These are phyloP conservation scores for Allobates femoralis DNA, from an alignment of 2,797 vertebrate genomes.

Conservation along the genomic window DNA sequence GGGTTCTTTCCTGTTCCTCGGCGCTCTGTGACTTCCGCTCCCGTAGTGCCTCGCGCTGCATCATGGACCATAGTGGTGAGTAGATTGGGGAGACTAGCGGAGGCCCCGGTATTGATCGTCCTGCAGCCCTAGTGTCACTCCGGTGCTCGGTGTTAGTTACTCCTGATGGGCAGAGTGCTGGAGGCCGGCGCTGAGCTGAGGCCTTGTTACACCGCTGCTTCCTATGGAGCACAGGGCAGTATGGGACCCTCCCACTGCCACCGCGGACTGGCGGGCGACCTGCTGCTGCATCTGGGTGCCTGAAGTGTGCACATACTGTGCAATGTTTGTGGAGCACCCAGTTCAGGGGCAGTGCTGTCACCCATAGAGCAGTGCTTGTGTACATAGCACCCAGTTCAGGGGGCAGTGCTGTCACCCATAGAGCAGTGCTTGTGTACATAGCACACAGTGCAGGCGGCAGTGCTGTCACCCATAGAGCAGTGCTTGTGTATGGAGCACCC, in stretches of 20 bases:
- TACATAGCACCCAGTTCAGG: too few relatives aligned
- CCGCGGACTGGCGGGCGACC: neutral
- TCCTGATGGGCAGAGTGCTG: neutral
- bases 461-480: too few relatives aligned
- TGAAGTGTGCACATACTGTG: neutral
- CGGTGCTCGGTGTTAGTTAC: neutral
- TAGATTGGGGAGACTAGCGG: slow-evolving; percentile 54
- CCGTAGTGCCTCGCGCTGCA: slow-evolving; percentile 24
- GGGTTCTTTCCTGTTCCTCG: neutral
- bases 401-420: too few relatives aligned
- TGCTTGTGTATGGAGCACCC: too few relatives aligned
- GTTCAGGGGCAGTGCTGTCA: too few relatives aligned
- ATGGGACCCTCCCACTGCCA: neutral
- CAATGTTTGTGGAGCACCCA: too few relatives aligned
- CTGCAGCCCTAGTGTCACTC: neutral
- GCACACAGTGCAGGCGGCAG: too few relatives aligned
- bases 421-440: too few relatives aligned
- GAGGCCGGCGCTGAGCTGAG: neutral
- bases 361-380: too few relatives aligned
- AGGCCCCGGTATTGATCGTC: neutral
- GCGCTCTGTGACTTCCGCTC: slow-evolving; percentile 23
- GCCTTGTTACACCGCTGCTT: slow-evolving; percentile 10
- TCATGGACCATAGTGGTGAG: slow-evolving; percentile 86
- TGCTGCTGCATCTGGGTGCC: neutral
- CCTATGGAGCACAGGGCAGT: neutral